Evolutionary conservation across 2,113 vertebrate species (phyloP).

Genomic region (Pao palembangensis): DNA sequence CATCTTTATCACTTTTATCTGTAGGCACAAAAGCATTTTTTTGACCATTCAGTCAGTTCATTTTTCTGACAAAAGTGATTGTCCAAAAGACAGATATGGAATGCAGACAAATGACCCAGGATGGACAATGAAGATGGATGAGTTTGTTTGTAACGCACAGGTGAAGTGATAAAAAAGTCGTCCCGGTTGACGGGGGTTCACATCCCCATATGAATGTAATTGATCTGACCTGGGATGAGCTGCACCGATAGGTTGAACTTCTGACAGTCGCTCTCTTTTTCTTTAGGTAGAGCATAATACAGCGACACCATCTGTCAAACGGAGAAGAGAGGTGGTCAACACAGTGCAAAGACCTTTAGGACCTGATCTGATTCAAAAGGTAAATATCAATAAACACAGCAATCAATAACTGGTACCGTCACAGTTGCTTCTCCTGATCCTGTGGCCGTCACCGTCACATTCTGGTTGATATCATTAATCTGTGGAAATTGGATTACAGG

Average conservation of each 20-base stretch:
- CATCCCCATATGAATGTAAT: no score
- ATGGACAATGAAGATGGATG: neutral
- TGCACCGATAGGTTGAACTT: slow-evolving; percentile 73
- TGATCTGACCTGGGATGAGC: slow-evolving; percentile 47
- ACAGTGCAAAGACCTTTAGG: rapidly evolving
- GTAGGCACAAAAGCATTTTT: neutral
- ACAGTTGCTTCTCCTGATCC: slow-evolving; percentile 77
- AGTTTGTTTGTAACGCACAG: neutral
- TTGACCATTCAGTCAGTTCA: neutral
- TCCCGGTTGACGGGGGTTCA: no score
- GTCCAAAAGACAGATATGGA: neutral
- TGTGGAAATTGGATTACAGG: slow-evolving; percentile 22
- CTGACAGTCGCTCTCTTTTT: slow-evolving; percentile 70
- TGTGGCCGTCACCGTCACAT: slow-evolving; percentile 71
- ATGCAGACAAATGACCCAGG: slow-evolving; percentile 34
- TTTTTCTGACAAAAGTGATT: neutral
- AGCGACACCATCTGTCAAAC: slow-evolving; percentile 73
- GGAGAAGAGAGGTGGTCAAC: neutral
- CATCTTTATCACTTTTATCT: neutral
- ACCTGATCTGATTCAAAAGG: neutral
- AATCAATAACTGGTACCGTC: slow-evolving; percentile 48
- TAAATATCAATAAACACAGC: neutral
- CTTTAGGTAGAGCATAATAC: slow-evolving; percentile 74
- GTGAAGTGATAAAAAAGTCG: no score
- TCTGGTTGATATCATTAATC: slow-evolving; percentile 63